Evolutionary conservation across 2,113 vertebrate species (phyloP).

Genomic region (Hemiprocne comata): DNA sequence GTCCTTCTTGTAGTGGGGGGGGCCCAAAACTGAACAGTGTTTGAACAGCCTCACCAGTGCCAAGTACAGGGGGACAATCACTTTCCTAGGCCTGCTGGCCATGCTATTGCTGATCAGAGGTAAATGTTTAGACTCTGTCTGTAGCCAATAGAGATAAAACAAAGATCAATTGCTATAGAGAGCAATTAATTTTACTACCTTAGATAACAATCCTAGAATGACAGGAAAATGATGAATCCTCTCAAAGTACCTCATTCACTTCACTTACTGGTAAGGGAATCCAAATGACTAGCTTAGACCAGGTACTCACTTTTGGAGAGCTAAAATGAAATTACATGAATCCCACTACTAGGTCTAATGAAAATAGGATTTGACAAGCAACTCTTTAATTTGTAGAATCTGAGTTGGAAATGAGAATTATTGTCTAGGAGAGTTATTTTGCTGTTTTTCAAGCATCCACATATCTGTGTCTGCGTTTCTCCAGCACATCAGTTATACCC

Average conservation of each 20-base stretch:
- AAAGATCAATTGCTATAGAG: conserved; percentile 49
- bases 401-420: not conserved
- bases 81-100: no score
- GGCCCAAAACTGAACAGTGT: no score
- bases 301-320: not conserved
- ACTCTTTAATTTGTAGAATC: not conserved
- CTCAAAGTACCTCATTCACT: not conserved
- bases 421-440: not conserved
- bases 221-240: conserved; percentile 16
- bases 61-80: no score
- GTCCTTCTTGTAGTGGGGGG: no score
- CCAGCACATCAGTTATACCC: not conserved
- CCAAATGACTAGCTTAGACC: not conserved
- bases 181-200: conserved; percentile 39
- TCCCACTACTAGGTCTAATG: not conserved
- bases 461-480: not conserved
- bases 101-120: not conserved
- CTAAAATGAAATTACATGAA: not conserved
- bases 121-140: conserved; percentile 34
- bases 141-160: conserved; percentile 39
- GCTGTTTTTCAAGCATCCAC: not conserved
- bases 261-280: not conserved
- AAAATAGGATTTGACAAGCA: not conserved
- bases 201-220: not conserved
- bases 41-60: no score